Conservation (phyloP, 23 tunicate genomes). For the Oikopleura vanhoeffeni region DNA sequence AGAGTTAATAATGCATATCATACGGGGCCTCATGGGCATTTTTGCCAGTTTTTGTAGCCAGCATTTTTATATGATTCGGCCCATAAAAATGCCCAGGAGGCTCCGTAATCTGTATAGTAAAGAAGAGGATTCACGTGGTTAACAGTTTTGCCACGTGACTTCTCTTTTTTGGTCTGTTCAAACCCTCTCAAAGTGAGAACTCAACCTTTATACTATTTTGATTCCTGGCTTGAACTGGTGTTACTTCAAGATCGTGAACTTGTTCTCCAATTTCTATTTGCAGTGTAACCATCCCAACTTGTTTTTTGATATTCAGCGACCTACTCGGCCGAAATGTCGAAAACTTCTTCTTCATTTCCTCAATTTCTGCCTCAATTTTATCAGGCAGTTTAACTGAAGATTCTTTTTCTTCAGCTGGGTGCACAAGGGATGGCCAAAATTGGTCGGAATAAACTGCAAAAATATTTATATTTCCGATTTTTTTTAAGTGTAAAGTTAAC, state of each 20-base stretch:
- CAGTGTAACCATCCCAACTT: neutral
- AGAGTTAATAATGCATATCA: no score
- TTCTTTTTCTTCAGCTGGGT: constrained; percentile 5
- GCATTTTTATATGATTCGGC: no score
- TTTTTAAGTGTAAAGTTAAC: no score
- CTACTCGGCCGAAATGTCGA: neutral
- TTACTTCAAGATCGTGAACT: neutral
- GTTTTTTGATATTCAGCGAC: neutral
- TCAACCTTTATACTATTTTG: neutral
- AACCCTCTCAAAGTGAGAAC: no score
- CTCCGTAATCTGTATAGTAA: no score
- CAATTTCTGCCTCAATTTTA: neutral
- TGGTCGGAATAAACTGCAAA: neutral
- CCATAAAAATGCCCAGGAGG: no score
- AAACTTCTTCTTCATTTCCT: neutral
- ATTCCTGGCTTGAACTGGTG: neutral
- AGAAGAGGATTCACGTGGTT: no score
- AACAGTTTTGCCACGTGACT: no score
- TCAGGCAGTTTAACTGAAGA: neutral
- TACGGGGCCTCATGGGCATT: no score
- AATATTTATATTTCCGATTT: no score
- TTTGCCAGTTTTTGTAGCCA: no score
- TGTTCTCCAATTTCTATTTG: neutral
- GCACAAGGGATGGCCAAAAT: neutral
- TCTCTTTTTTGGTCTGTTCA: no score